Evolutionary conservation across 2,113 vertebrate genomes (phyloP), one percentile per base, ranked within the genome.

Genomic region (Procapra przewalskii): DNA sequence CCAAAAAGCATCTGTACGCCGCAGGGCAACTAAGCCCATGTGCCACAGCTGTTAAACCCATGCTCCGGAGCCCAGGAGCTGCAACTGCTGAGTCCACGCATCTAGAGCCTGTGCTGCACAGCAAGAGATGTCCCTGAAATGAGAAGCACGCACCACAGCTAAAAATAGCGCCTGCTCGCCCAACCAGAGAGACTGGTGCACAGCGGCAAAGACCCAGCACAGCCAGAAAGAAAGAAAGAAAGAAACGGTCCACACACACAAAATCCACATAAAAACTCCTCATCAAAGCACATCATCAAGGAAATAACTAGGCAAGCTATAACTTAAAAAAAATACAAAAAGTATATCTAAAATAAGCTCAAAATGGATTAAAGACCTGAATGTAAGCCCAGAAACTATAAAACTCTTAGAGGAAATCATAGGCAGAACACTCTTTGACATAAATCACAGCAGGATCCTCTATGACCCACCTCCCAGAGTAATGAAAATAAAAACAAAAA

Each of bases 141-240:
- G 19, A 71, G n/a, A n/a, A 5, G n/a, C 5, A 0, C 2, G 0
- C 8, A 1, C 8, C 64, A 21, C 9, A 6, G 5, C 1, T 1
- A 1, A 11, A 19, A 19, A 5, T 3, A 1, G 11, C 1, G 4
- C 19, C n/a, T 6, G 9, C 64, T 36, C n/a, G 23, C 17, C 19
- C n/a, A 11, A 0, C 64, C 0, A 71, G 64, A 36, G 64, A 21
- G 33, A 71, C 9, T 4, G 1, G 8, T 3, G 9, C n/a, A 0
- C 64, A 6, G 64, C 19, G 0, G 64, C n/a, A 11, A 1, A 36
- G 17, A 6, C 64, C 64, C 64, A 3, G 17, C 64, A 31, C 4
- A 29, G 43, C 2, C 43, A 31, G 1, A 50, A 6, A 80, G 7
- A 48, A 17, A 10, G 9, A 10, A 17, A 3, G 9, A 17, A 5